A percentile compares a stretch with the other conserved stretches of the same genome.
These are phyloP conservation scores for Adineta ricciae DNA, from an alignment of 2,888 invertebrate genomes.

Conservation along the genomic window DNA sequence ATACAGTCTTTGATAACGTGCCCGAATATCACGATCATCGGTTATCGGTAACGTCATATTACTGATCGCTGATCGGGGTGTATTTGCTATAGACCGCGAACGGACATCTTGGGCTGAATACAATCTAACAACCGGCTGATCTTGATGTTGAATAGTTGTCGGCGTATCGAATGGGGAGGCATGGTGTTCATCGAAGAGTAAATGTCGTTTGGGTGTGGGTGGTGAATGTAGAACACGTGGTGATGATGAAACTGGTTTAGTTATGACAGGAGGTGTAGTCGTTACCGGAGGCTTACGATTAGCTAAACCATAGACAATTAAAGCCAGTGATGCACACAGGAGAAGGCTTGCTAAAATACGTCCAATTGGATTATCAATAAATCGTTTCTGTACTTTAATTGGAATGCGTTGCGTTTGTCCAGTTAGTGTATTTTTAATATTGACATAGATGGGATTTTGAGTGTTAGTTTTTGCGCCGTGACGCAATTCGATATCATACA, in stretches of 20 bases:
- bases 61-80: background rate
- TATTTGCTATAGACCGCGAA: background rate
- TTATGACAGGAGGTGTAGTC: background rate
- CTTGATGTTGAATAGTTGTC: background rate
- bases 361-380: constrained; percentile 14
- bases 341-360: constrained; percentile 8
- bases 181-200: background rate
- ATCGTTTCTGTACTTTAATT: background rate
- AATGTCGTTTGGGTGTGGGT: background rate
- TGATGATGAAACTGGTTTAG: background rate
- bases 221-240: background rate
- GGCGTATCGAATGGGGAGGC: background rate
- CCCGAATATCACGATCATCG: background rate
- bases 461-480: background rate
- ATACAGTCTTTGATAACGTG: background rate
- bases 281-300: background rate
- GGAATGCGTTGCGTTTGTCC: background rate
- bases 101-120: constrained; percentile 18
- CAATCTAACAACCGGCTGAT: background rate
- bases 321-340: background rate
- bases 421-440: background rate
- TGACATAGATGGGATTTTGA: background rate
- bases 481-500: constrained; percentile 10
- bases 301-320: background rate
- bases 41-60: background rate